A percentile compares a stretch with the other conserved stretches of the same genome.
Evolutionary conservation across 2,888 invertebrate species (phyloP).

Genomic region (Anodontia alba): DNA sequence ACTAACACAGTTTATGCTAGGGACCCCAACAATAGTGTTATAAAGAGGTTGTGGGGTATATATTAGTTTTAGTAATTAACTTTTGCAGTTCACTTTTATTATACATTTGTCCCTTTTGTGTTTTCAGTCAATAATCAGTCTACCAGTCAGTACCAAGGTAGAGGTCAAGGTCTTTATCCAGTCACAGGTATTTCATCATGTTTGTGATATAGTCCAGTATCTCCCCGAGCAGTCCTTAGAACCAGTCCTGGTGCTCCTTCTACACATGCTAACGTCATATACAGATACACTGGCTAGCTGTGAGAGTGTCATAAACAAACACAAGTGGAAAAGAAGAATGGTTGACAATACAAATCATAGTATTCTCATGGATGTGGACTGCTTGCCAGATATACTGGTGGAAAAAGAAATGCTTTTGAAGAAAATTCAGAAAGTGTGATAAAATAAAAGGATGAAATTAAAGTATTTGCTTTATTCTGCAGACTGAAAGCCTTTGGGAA

Average conservation of each 20-base stretch:
- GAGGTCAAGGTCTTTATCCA: conserved; percentile 34
- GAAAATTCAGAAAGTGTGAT: conserved; percentile 22
- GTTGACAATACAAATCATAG: conserved; percentile 31
- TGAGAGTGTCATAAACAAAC: background rate
- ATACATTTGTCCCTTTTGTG: no score
- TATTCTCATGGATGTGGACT: conserved; percentile 21
- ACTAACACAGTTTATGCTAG: no score
- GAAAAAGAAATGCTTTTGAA: conserved; percentile 51
- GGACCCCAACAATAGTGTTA: no score
- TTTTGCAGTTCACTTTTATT: no score
- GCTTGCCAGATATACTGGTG: conserved; percentile 36
- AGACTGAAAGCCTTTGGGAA: no score
- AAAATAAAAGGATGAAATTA: no score
- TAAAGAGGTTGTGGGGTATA: no score
- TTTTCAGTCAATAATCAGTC: background rate
- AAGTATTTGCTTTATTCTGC: no score
- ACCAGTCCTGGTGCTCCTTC: conserved; percentile 34
- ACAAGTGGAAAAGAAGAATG: conserved; percentile 18
- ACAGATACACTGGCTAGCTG: conserved; percentile 26
- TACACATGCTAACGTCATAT: conserved; percentile 46
- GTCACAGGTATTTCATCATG: conserved; percentile 51
- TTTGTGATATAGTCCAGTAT: conserved; percentile 29
- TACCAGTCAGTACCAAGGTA: background rate
- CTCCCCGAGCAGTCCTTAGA: conserved; percentile 28
- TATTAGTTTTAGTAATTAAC: no score